Percentiles rank a stretch among this genome's conserved stretches.
phyloP scores from a whole-genome alignment of 1,140 invertebrate genomes.

The Conus betulinus region DNA sequence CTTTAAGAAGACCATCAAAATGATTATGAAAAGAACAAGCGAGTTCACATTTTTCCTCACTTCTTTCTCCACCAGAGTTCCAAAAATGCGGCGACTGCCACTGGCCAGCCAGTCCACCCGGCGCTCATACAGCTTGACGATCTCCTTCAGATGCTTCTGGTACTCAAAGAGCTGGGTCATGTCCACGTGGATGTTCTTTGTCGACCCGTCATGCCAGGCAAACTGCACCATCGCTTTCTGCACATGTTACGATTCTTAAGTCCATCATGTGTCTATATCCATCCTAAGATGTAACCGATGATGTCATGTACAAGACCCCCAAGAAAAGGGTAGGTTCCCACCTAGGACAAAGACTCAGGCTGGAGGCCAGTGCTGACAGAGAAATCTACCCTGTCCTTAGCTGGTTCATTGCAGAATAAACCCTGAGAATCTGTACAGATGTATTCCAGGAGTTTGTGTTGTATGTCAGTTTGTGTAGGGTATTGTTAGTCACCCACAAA shows the following conservation, averaged over 20 bases:
- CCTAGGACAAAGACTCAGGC: background rate
- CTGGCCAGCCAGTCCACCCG: slow-evolving; percentile 74
- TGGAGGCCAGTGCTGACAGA: no score
- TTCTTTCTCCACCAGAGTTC: slow-evolving; percentile 74
- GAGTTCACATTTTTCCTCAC: slow-evolving; percentile 46
- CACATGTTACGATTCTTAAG: background rate
- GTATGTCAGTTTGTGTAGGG: no score
- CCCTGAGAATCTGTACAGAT: no score
- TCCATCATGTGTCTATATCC: background rate
- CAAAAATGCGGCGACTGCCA: slow-evolving; percentile 74
- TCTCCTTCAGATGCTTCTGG: slow-evolving; percentile 74
- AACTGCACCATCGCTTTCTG: slow-evolving; percentile 76
- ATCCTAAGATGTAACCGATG: background rate
- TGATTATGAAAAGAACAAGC: no score
- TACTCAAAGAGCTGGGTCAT: slow-evolving; percentile 75
- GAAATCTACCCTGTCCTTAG: no score
- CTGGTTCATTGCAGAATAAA: no score
- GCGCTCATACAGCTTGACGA: slow-evolving; percentile 73
- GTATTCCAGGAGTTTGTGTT: no score
- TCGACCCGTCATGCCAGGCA: slow-evolving; percentile 75
- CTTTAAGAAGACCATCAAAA: no score
- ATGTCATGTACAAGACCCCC: no score
- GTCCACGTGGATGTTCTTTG: slow-evolving; percentile 76
- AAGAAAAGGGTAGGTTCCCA: background rate
- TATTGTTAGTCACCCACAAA: no score